Base-by-base conservation (phyloP, 2,888 invertebrate species). In the Caenorhabditis panamensis region DNA sequence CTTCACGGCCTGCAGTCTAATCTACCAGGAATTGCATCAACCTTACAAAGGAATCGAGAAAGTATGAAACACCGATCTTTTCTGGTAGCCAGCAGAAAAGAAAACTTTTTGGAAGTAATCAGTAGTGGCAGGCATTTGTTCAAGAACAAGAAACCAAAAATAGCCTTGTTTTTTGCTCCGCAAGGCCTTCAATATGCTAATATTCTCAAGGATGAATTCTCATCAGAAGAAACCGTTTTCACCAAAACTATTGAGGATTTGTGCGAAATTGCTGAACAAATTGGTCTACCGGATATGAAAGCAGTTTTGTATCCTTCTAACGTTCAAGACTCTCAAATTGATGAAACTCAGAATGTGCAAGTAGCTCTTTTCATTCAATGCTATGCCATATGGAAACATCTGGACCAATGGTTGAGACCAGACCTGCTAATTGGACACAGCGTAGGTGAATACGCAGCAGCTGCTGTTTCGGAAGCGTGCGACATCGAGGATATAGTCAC, bases 381-480 rank as follows among this genome's bases (percentile, higher is more conserved):
- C n/a, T 37, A 79, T n/a, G 78, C 86, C 3, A 82, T 84, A 16
- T 58, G 66, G n/a, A 31, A 69, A 13, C 62, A 77, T 3, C 47
- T 89, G 13, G 37, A 67, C 8, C 51, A 44, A 1, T 71, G 83
- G 2, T 64, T 87, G 8, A 63, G 71, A 36, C 72, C 84, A 3
- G 64, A 79, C 2, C 20, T 68, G 11, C 47, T 88, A 0, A 58
- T 88, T 20, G 89, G 89, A 6, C 89, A 89, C 54, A 87, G 87
- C 56, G 54, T 89, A 20, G 89, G 89, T n/a, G 89, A 89, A 66
- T 89, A 88, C 59, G 51, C 85, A 8, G 89, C 89, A 1, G 63
- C 87, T 22, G 61, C 67, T 0, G 59, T 78, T 44, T 66, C 83
- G 4, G 82, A 73, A 6, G 82, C 72, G 0, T 16, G 87, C 0